Evolutionary conservation across 2,113 vertebrate species (phyloP).

Genomic region (Leptodactylus fuscus): DNA sequence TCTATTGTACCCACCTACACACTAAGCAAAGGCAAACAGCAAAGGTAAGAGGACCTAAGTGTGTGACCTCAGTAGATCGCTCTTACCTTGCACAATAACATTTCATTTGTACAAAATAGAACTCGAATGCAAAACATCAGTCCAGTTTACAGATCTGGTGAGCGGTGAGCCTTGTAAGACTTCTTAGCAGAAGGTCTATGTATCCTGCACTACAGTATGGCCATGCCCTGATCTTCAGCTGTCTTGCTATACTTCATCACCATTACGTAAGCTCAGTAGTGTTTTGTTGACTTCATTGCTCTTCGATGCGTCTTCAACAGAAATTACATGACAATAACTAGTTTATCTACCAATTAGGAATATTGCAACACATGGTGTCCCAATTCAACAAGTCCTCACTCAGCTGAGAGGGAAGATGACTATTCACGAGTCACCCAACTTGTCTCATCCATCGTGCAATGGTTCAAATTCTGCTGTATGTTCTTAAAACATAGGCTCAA

Average conservation of each 20-base stretch:
- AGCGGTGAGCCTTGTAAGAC: too few species aligned
- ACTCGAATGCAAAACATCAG: too few species aligned
- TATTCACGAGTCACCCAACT: too few species aligned
- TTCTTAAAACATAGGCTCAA: not conserved
- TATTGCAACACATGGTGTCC: not conserved
- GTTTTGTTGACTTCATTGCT: not conserved
- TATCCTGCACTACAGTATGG: not conserved
- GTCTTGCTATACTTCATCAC: not conserved
- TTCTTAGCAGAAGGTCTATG: not conserved
- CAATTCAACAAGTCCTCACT: not conserved
- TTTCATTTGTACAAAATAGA: too few species aligned
- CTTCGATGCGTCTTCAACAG: not conserved
- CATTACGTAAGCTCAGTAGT: not conserved
- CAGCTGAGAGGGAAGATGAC: not conserved
- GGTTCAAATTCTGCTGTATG: not conserved
- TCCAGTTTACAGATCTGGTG: too few species aligned
- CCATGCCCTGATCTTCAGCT: not conserved
- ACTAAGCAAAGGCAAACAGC: not conserved
- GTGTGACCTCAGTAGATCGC: too few species aligned
- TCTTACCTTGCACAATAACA: too few species aligned
- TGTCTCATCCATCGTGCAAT: not conserved
- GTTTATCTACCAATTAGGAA: not conserved
- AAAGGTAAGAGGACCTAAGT: too few species aligned
- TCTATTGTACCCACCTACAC: not conserved
- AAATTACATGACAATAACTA: not conserved